phyloP scores from a whole-genome alignment of 2,113 vertebrate species.

The Vireo altiloquus region DNA sequence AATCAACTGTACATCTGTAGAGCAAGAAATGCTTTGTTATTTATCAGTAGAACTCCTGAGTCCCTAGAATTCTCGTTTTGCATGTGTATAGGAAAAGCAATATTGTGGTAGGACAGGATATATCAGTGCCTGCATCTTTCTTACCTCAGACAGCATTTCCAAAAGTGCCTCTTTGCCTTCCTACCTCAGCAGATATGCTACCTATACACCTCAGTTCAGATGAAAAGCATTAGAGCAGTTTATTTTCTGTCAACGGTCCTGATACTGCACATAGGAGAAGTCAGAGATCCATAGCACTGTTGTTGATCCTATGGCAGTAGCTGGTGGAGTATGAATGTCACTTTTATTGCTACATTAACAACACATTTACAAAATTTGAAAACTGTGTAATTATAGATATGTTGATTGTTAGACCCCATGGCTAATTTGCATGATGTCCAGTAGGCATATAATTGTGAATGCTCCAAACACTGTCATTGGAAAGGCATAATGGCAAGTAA shows the following conservation, averaged over 20 bases:
- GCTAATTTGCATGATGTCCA: neutral
- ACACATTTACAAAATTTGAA: neutral
- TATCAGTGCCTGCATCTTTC: neutral
- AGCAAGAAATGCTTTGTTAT: neutral
- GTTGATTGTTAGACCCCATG: neutral
- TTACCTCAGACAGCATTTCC: neutral
- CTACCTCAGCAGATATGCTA: neutral
- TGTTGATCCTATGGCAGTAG: neutral
- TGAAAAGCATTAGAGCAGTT: neutral
- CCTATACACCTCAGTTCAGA: neutral
- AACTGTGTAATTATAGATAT: neutral
- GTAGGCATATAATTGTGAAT: neutral
- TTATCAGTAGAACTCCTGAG: neutral
- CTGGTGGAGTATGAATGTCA: neutral
- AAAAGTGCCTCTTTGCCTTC: neutral
- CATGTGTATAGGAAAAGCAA: accelerated
- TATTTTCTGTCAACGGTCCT: neutral
- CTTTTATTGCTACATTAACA: neutral
- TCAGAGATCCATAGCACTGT: neutral
- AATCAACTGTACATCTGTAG: neutral
- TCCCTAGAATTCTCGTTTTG: neutral
- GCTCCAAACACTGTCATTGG: neutral
- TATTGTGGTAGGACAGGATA: neutral
- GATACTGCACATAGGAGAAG: neutral
- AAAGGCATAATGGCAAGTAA: neutral